Evolutionary conservation across 92 coral and sea anemone species (phyloP).

Genomic region (Porites cylindrica): DNA sequence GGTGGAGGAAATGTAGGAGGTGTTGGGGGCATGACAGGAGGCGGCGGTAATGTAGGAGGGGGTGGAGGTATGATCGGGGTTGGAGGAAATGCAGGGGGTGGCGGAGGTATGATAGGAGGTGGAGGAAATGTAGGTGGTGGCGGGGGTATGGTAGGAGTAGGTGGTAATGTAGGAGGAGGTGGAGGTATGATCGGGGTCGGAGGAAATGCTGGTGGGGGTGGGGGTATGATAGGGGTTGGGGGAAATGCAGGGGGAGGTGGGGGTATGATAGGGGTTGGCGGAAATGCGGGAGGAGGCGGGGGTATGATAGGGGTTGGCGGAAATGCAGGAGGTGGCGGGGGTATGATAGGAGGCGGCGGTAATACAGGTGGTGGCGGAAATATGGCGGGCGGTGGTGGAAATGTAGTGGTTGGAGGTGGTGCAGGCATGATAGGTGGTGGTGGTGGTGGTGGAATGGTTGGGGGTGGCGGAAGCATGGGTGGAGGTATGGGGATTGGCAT

Average conservation of each 20-base stretch:
- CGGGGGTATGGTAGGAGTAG: background rate
- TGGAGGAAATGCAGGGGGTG: slow-evolving; percentile 8
- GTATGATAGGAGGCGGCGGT: slow-evolving; percentile 25
- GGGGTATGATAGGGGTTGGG: background rate
- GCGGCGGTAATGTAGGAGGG: slow-evolving; percentile 8
- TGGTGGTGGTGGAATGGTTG: slow-evolving; percentile 39
- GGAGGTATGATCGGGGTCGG: background rate
- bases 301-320: background rate
- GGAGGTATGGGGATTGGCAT: slow-evolving; percentile 31
- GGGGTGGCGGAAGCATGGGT: slow-evolving; percentile 29
- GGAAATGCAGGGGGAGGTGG: slow-evolving; percentile 20
- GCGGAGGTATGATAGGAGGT: background rate
- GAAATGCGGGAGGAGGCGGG: slow-evolving; percentile 11
- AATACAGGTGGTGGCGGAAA: slow-evolving; percentile 25
- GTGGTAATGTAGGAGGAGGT: slow-evolving; percentile 16
- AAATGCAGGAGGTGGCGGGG: background rate
- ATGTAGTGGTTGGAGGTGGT: slow-evolving; percentile 11
- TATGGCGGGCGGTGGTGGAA: slow-evolving; percentile 19
- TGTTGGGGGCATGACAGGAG: background rate
- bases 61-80: background rate
- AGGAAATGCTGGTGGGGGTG: slow-evolving; percentile 17
- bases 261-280: background rate
- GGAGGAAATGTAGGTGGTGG: slow-evolving; percentile 18
- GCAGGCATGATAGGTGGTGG: slow-evolving; percentile 27
- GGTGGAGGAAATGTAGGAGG: slow-evolving; percentile 4